Conservation (phyloP, 1,140 invertebrate species). For the Habropoda laboriosa region DNA sequence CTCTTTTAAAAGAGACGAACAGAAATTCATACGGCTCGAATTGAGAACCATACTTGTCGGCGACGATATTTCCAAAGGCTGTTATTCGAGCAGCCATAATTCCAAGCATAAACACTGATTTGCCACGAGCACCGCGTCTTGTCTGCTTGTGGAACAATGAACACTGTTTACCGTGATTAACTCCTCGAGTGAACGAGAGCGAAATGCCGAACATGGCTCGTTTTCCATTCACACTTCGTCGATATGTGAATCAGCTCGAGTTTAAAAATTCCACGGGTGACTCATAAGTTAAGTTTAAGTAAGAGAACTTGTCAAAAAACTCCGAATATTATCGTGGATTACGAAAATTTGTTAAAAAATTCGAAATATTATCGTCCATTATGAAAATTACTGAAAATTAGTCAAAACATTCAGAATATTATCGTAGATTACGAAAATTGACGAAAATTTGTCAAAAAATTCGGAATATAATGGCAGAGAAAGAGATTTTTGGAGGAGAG, state of each 20-base stretch:
- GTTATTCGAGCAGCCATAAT: constrained; percentile 73
- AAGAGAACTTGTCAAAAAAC: neutral
- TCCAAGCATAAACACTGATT: constrained; percentile 77
- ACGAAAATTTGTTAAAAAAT: too few species aligned
- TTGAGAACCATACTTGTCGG: constrained; percentile 65
- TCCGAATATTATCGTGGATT: too few species aligned
- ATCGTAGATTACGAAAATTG: too few species aligned
- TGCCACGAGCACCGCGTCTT: constrained; percentile 64
- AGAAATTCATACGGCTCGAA: neutral
- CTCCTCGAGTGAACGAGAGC: constrained; percentile 60
- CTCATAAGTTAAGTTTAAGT: neutral
- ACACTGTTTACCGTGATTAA: constrained; percentile 70
- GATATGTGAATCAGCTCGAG: constrained; percentile 2
- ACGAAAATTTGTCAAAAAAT: too few species aligned
- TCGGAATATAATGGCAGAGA: too few species aligned
- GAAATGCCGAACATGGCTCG: constrained; percentile 43
- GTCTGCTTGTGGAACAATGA: constrained; percentile 62
- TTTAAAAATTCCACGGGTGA: constrained; percentile 50
- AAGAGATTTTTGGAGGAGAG: too few species aligned
- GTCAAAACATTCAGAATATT: too few species aligned
- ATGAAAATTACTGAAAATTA: too few species aligned
- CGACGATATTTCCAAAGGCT: constrained; percentile 69
- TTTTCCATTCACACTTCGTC: constrained; percentile 60
- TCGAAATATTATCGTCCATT: too few species aligned
- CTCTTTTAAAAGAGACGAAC: too few species aligned